These are phyloP conservation scores for Drosophila paramelanica DNA, from an alignment of 2,888 invertebrate species.

Conservation along the genomic window DNA sequence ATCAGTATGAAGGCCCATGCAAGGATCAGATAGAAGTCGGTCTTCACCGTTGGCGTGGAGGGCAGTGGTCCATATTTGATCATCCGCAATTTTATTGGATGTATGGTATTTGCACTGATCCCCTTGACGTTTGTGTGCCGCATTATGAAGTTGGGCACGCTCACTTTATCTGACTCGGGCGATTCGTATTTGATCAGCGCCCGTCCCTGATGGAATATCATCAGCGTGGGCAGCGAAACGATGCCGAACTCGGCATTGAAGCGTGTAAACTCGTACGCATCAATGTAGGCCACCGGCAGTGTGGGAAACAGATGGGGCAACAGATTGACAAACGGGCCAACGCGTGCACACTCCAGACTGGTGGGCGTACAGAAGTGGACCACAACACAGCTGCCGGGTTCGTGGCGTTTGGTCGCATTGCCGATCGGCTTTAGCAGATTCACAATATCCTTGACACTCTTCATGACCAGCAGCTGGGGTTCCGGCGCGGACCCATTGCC, in stretches of 20 bases:
- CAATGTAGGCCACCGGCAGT: constrained; percentile 94
- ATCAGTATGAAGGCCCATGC: constrained; percentile 94
- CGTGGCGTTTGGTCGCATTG: constrained; percentile 86
- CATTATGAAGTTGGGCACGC: constrained; percentile 91
- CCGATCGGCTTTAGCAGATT: constrained; percentile 82
- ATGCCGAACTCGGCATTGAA: constrained; percentile 97
- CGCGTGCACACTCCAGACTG: constrained; percentile 95
- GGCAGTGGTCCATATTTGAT: constrained; percentile 87
- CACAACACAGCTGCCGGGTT: constrained; percentile 90
- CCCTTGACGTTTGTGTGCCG: constrained; percentile 90
- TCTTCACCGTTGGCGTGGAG: constrained; percentile 90
- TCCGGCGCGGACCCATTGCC: background rate
- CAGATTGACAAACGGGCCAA: constrained; percentile 96
- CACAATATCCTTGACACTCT: constrained; percentile 82
- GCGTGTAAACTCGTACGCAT: constrained; percentile 92
- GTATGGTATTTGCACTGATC: constrained; percentile 75
- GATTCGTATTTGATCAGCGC: constrained; percentile 84
- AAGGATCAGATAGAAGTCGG: constrained; percentile 92
- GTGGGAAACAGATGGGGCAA: constrained; percentile 94
- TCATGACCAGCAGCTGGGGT: constrained; percentile 75
- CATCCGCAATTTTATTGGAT: constrained; percentile 84
- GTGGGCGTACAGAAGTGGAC: constrained; percentile 95
- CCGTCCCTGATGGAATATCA: constrained; percentile 95
- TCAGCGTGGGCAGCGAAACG: constrained; percentile 94
- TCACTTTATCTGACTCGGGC: constrained; percentile 90